Evolutionary conservation across 2,797 vertebrate species (phyloP).

Genomic region (Sandelia bainsii): DNA sequence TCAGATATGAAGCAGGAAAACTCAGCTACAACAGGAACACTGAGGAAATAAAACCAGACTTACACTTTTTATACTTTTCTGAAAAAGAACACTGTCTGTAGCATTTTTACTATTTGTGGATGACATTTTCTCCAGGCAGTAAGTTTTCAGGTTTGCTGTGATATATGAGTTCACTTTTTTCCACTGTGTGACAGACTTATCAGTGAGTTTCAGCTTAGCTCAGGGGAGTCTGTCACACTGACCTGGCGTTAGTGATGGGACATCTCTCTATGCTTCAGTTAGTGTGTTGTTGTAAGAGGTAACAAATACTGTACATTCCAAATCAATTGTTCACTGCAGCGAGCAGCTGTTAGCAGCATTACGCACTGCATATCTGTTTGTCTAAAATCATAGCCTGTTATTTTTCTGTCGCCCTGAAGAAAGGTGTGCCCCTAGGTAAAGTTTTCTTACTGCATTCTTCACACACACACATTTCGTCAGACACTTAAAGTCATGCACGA

Average conservation of each 20-base stretch:
- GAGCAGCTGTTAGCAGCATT: constrained; percentile 41
- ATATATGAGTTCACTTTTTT: constrained; percentile 43
- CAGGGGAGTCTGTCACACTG: constrained; percentile 44
- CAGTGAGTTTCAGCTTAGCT: constrained; percentile 40
- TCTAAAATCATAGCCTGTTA: constrained; percentile 19
- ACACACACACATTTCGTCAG: constrained; percentile 8
- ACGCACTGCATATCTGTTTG: constrained; percentile 15
- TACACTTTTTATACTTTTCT: constrained; percentile 37
- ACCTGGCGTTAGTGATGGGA: constrained; percentile 45
- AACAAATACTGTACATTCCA: constrained; percentile 4
- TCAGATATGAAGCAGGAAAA: constrained; percentile 6
- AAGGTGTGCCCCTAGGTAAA: constrained; percentile 52
- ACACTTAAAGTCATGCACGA: constrained; percentile 36
- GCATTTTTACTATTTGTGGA: not conserved
- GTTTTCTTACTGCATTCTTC: constrained; percentile 55
- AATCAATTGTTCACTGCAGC: constrained; percentile 12
- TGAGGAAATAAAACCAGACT: constrained; percentile 24
- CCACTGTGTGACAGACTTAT: constrained; percentile 51
- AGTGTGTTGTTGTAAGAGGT: constrained; percentile 12
- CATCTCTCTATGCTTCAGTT: constrained; percentile 29
- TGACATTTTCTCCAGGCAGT: constrained; percentile 44
- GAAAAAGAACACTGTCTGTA: constrained; percentile 39
- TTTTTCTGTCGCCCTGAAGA: constrained; percentile 40
- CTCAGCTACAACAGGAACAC: constrained; percentile 1
- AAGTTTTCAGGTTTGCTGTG: constrained; percentile 56